Percentiles rank a stretch among this genome's conserved stretches.
phyloP scores from a whole-genome alignment of 2,797 vertebrate genomes.

The Rallus crepitans region DNA sequence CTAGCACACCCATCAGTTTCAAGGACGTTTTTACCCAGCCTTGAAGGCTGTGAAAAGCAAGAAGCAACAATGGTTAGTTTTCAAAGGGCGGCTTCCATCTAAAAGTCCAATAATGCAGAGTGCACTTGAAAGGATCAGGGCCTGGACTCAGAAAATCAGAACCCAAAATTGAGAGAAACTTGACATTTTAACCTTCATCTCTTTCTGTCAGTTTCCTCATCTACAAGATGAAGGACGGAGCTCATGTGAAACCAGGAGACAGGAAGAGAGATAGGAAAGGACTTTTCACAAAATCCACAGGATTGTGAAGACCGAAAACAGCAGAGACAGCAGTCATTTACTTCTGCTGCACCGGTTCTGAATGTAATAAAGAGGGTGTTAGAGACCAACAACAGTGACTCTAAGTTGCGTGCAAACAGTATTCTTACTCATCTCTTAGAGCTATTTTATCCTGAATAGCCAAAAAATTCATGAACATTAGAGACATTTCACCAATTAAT shows the following conservation, averaged over 20 bases:
- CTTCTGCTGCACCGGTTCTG: background rate
- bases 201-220: background rate
- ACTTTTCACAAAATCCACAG: slow-evolving; percentile 21
- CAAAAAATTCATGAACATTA: background rate
- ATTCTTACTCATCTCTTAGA: background rate
- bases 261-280: background rate
- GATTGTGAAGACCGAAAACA: background rate
- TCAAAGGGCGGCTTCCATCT: slow-evolving; percentile 43
- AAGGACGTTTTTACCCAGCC: slow-evolving; percentile 40
- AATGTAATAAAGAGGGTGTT: slow-evolving; percentile 22
- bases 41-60: slow-evolving; percentile 33
- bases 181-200: slow-evolving; percentile 66
- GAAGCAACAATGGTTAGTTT: slow-evolving; percentile 54
- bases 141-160: slow-evolving; percentile 31
- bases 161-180: slow-evolving; percentile 51
- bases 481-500: background rate
- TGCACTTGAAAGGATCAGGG: slow-evolving; percentile 49
- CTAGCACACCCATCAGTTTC: slow-evolving; percentile 3
- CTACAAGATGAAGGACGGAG: slow-evolving; percentile 6
- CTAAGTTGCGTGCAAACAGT: background rate
- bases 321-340: background rate
- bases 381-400: background rate
- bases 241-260: background rate
- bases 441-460: background rate
- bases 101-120: slow-evolving; percentile 46